phyloP scores from a whole-genome alignment of 1,140 invertebrate species.

The Mactra quadrangularis region DNA sequence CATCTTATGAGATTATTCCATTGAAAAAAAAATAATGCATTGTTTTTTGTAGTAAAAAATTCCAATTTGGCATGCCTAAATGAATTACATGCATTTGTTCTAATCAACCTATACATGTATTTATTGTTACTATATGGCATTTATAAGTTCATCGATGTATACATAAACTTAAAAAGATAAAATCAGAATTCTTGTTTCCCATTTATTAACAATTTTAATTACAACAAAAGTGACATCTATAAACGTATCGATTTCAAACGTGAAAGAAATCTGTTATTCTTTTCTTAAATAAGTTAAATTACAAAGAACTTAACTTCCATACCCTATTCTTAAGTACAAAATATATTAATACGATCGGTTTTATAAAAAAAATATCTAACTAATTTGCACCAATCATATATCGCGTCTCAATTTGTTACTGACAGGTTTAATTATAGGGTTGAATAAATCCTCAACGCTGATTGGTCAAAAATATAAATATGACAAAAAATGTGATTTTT shows the following conservation, averaged over 20 bases:
- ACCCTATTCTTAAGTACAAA: neutral
- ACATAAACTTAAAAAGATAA: too few species aligned
- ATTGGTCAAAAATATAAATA: slow-evolving; percentile 9
- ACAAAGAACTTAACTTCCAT: neutral
- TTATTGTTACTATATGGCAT: too few species aligned
- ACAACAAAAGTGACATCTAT: too few species aligned
- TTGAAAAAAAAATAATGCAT: too few species aligned
- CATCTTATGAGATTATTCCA: too few species aligned
- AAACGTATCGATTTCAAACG: neutral
- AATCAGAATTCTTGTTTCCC: too few species aligned
- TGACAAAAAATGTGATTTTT: neutral
- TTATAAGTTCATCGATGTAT: too few species aligned
- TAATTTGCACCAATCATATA: neutral
- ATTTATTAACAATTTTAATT: too few species aligned
- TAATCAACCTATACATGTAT: too few species aligned
- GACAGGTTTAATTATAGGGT: slow-evolving; percentile 27
- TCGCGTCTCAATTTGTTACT: slow-evolving; percentile 1
- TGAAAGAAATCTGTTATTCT: neutral
- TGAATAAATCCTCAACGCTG: neutral
- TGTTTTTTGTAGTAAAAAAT: too few species aligned
- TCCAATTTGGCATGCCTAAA: too few species aligned
- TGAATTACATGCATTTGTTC: too few species aligned
- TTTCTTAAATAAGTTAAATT: neutral
- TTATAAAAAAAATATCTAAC: neutral
- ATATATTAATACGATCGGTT: neutral